Conservation (phyloP, 1,140 invertebrate species). For the Eurytemora carolleeae region DNA sequence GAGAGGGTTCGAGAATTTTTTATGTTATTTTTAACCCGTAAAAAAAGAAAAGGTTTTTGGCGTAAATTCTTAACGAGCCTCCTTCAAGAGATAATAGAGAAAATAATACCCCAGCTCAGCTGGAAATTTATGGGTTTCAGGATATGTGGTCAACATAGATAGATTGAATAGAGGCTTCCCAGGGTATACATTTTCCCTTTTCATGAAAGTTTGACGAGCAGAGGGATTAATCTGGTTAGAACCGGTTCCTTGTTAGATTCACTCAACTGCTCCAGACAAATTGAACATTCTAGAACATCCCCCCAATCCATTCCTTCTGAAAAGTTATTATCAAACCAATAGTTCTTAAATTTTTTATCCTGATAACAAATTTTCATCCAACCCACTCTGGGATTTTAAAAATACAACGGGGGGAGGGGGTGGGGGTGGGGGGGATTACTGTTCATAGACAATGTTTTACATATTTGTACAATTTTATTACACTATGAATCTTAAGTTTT, state of each 20-base stretch:
- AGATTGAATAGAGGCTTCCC: neutral
- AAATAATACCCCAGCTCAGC: too few species aligned
- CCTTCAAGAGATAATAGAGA: too few species aligned
- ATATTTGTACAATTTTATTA: neutral
- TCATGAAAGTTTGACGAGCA: neutral
- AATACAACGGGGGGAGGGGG: too few species aligned
- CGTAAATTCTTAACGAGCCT: too few species aligned
- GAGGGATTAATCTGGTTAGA: neutral
- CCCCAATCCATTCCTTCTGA: neutral
- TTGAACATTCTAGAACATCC: neutral
- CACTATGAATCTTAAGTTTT: too few species aligned
- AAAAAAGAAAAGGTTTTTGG: too few species aligned
- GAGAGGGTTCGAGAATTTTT: too few species aligned
- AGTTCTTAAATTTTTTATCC: neutral
- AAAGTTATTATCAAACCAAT: too few species aligned
- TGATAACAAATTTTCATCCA: neutral
- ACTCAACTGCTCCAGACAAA: neutral
- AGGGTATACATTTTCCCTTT: neutral
- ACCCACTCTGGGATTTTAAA: neutral
- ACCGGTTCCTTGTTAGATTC: neutral
- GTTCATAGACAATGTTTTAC: neutral
- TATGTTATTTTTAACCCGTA: too few species aligned
- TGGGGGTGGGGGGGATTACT: too few species aligned
- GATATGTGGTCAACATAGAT: neutral
- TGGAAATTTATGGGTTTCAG: too few species aligned